These are phyloP conservation scores for Ypsolopha sequella DNA, from an alignment of 2,888 invertebrate genomes.

Conservation along the genomic window DNA sequence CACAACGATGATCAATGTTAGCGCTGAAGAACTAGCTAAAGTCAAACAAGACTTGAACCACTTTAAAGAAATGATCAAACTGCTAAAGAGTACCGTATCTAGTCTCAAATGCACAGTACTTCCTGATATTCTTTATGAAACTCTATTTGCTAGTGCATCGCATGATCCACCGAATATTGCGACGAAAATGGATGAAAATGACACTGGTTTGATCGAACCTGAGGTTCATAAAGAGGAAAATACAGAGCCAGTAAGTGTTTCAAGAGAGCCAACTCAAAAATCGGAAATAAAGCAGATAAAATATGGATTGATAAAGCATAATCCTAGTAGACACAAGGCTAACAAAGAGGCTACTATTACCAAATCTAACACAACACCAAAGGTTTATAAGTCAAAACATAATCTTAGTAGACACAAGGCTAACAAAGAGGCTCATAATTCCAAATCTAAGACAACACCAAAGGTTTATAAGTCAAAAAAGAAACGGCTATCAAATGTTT, in stretches of 20 bases:
- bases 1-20: background rate
- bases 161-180: background rate
- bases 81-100: background rate
- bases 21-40: background rate
- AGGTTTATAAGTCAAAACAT: background rate
- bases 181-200: background rate
- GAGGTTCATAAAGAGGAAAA: background rate
- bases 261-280: background rate
- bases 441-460: background rate
- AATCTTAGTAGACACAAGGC: too few species aligned
- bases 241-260: background rate
- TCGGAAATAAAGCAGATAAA: background rate
- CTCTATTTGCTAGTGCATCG: background rate
- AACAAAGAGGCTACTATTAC: background rate
- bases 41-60: background rate
- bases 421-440: too few species aligned
- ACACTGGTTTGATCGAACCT: too few species aligned
- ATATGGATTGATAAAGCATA: slow-evolving; percentile 1
- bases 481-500: background rate
- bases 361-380: background rate
- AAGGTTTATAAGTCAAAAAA: background rate
- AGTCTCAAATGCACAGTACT: background rate
- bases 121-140: slow-evolving; percentile 1
- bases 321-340: background rate
- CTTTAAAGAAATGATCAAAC: background rate